Evolutionary conservation across 2,797 vertebrate species (phyloP).

Genomic region (Melanotaenia trifasciata): DNA sequence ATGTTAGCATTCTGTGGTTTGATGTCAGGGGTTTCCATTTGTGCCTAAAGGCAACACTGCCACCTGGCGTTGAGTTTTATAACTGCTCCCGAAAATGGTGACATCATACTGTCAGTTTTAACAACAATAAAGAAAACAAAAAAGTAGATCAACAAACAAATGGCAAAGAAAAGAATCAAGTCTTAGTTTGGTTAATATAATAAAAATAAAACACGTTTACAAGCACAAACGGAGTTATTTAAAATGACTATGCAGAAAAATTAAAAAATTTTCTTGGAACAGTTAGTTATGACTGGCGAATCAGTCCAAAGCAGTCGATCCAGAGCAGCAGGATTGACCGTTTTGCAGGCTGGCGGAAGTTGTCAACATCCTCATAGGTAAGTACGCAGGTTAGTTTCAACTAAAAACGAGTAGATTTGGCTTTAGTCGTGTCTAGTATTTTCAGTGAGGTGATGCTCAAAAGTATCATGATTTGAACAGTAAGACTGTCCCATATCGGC

Average conservation of each 20-base stretch:
- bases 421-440: background rate
- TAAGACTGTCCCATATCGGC: background rate
- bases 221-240: no score
- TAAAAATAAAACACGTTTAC: no score
- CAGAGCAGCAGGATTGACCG: conserved; percentile 51
- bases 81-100: background rate
- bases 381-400: conserved; percentile 63
- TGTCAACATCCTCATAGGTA: conserved; percentile 47
- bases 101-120: no score
- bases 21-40: conserved; percentile 40
- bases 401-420: background rate
- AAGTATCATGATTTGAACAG: background rate
- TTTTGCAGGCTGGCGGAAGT: conserved; percentile 63
- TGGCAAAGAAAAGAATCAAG: background rate
- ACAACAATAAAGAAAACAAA: no score
- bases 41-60: conserved; percentile 53
- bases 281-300: conserved; percentile 39
- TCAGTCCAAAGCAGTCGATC: conserved; percentile 50
- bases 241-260: no score
- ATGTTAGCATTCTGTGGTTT: conserved; percentile 47
- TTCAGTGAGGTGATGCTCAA: no score
- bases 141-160: no score
- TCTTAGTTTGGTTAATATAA: no score
- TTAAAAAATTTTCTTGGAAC: background rate
- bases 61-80: conserved; percentile 51